Conservation (phyloP, 2,113 vertebrate species). For the Phalacrocorax carbo region DNA sequence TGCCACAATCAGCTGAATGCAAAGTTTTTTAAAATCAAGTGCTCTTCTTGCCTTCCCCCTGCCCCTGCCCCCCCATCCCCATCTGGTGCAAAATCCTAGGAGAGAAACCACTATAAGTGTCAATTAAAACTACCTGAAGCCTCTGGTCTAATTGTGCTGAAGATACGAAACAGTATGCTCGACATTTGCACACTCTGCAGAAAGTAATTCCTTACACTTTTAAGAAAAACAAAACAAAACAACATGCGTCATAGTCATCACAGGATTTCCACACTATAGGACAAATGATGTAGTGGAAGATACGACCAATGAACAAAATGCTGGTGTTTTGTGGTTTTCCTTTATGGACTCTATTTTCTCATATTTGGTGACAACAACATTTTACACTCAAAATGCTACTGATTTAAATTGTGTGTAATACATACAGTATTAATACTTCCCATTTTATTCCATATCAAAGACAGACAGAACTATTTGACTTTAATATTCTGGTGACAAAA, state of each 20-base stretch:
- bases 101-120: not conserved
- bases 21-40: not conserved
- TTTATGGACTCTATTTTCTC: not conserved
- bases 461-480: not conserved
- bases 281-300: not conserved
- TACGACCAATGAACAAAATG: not conserved
- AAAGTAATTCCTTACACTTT: not conserved
- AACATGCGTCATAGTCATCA: not conserved
- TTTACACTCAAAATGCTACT: not conserved
- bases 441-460: not conserved
- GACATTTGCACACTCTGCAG: not conserved
- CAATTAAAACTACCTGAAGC: not conserved
- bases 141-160: not conserved
- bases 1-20: not conserved
- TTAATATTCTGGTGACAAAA: not conserved
- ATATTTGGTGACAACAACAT: not conserved
- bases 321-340: not conserved
- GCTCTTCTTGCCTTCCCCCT: not conserved
- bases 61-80: not conserved
- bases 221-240: not conserved
- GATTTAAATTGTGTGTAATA: not conserved
- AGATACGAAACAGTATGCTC: not conserved
- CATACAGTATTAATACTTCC: not conserved
- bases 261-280: not conserved
- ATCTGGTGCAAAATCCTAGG: not conserved